Base-by-base conservation (phyloP, 2,797 vertebrate genomes). In the Apodemus agrarius region DNA sequence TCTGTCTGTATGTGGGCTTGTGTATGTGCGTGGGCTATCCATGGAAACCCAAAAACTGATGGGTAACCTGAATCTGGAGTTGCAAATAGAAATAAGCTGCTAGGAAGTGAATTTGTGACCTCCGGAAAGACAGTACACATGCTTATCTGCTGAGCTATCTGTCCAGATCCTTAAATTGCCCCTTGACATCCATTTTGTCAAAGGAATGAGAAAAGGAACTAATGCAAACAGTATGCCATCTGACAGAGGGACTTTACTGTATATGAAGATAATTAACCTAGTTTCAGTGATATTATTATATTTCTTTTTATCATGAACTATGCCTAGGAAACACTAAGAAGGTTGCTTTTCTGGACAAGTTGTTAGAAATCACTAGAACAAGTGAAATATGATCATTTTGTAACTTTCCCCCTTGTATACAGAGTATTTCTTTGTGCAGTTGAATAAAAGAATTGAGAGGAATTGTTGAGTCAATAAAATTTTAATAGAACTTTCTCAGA, bases 281-380 rank as follows among this genome's bases (percentile, higher is more conserved):
- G 54, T 61, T 86, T 94, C 74, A 72, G 24, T 78, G 88, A 34
- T 86, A 65, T 52, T 80, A 57, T 90, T 95, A 72, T 52, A 72
- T 72, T 72, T 95, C 3, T n/a, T 74, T 37, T 93, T 88, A 9
- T 49, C 46, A 80, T 63, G 9, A 75, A 91, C 49, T 54, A 19
- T 74, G 40, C 29, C 4, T 69, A 79, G 80, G 16, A 94, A 63
- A 67, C 81, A 67, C 34, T 3, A 11, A 2, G 1, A 7, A 49
- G 2, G 43, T 7, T 54, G 17, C 6, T 26, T 61, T 61, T 57
- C 1, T 75, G 21, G 8, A 87, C 4, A 76, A 2, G 11, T 82
- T 29, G 9, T 57, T 46, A 80, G 16, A 13, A 86, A 10, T 69
- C 54, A 21, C 49, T 72, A 21, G 14, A 16, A 13, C 22, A 91